Base-by-base conservation (phyloP, 2,113 vertebrate genomes). In the Psilopogon haemacephalus region DNA sequence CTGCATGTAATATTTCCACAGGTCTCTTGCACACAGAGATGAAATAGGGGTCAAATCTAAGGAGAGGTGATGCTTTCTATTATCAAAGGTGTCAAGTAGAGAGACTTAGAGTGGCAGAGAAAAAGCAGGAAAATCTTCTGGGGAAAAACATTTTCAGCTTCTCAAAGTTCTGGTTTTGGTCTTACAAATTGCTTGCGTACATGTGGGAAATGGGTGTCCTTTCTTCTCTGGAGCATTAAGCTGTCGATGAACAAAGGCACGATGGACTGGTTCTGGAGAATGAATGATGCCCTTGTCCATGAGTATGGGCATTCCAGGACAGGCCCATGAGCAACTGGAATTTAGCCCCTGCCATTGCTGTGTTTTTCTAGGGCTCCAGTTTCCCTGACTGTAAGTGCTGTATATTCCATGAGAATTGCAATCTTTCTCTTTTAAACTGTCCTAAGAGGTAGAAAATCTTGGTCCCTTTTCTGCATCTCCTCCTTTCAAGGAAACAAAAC, bases 231-330 rank as follows among this genome's bases (percentile, higher is more conserved):
- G 38, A 73, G 78, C 50, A 9, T 84, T 88, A 90, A 59, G 64
- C 71, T 87, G 44, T 46, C 2, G 7, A 30, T 54, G 84, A 73
- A 52, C 37, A 92, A 86, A 82, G 55, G 24, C 78, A 88, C 63
- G 87, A 94, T 94, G 38, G 26, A 17, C 77, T 89, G 48, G 24
- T 52, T 87, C 58, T 92, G 50, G 62, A 68, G 84, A 80, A 91
- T 95, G 87, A 96, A 95, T 81, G 62, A 77, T 84, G 56, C 85
- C 71, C 87, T 95, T 95, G 94, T 94, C 78, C 12, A 4, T 56
- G 60, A 27, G 7, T 1, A 0, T 92, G 78, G 89, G 92, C 95
- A 83, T 91, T 64, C 60, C 56, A 89, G 96, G 94, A 85, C 94
- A 94, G 68, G 38, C 40, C 59, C 13, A 4, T n/a, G 38, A 60